Conservation (phyloP, 35 echinoderm and acorn worm species). For the Antedon bifida region DNA sequence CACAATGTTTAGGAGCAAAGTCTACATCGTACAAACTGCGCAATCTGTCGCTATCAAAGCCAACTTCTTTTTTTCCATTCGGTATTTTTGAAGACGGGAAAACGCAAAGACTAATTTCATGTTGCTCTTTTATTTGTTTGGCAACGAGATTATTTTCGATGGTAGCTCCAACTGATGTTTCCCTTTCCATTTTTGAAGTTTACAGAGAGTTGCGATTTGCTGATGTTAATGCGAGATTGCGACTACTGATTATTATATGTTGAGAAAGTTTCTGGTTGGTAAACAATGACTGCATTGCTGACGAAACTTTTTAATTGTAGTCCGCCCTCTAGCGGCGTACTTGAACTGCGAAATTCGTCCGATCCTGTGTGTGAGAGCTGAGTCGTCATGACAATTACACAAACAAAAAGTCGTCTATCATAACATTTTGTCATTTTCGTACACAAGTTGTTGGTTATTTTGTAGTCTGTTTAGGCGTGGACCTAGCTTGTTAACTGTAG, state of each 20-base stretch:
- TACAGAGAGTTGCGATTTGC: neutral
- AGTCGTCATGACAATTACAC: neutral
- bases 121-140: constrained; percentile 66
- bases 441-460: neutral
- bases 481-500: neutral
- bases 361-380: neutral
- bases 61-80: constrained; percentile 13
- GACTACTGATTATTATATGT: no score
- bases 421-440: neutral
- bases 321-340: neutral
- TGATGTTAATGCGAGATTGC: neutral
- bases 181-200: neutral
- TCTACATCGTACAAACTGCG: constrained; percentile 63
- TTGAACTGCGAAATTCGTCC: neutral
- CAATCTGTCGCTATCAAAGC: constrained; percentile 22
- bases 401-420: neutral
- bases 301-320: neutral
- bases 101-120: constrained; percentile 60
- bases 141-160: constrained; percentile 37
- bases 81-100: constrained; percentile 24
- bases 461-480: neutral
- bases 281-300: neutral
- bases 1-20: constrained; percentile 40
- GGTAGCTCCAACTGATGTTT: neutral
- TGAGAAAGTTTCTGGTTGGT: neutral